Evolutionary conservation across 1,140 invertebrate genomes (phyloP).

Genomic region (Caerostris darwini): DNA sequence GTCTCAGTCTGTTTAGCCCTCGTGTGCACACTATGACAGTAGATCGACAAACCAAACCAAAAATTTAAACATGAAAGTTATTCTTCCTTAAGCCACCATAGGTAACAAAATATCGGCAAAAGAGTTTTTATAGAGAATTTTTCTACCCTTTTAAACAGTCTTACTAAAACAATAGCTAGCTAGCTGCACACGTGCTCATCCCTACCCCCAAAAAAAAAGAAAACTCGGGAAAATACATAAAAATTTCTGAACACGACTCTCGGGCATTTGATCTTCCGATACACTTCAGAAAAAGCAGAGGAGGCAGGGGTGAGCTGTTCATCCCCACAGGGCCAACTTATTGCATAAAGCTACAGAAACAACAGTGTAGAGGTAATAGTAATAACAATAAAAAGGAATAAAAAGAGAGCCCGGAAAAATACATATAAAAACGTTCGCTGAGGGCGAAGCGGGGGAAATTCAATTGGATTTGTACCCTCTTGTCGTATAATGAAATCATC

Average conservation of each 20-base stretch:
- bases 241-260: conserved; percentile 76
- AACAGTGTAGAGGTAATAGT: conserved; percentile 72
- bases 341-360: conserved; percentile 69
- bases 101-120: not conserved
- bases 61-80: not conserved
- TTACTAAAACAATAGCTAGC: too few relatives aligned
- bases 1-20: too few relatives aligned
- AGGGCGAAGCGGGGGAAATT: not conserved
- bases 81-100: not conserved
- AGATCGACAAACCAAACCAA: not conserved
- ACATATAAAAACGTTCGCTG: conserved; percentile 75
- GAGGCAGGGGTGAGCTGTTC: not conserved
- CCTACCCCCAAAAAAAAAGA: not conserved
- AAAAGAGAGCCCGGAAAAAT: conserved; percentile 61
- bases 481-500: conserved; percentile 74
- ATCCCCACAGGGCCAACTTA: conserved; percentile 59
- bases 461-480: conserved; percentile 76
- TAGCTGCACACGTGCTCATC: too few relatives aligned
- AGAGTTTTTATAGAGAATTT: too few relatives aligned
- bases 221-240: conserved; percentile 39
- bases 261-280: conserved; percentile 68
- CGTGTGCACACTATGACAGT: too few relatives aligned
- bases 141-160: too few relatives aligned
- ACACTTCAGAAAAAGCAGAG: conserved; percentile 45
- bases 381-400: conserved; percentile 76